A percentile compares a stretch with the other conserved stretches of the same genome.
phyloP scores from a whole-genome alignment of 1,140 invertebrate species.

The Trachelipus rathkii region DNA sequence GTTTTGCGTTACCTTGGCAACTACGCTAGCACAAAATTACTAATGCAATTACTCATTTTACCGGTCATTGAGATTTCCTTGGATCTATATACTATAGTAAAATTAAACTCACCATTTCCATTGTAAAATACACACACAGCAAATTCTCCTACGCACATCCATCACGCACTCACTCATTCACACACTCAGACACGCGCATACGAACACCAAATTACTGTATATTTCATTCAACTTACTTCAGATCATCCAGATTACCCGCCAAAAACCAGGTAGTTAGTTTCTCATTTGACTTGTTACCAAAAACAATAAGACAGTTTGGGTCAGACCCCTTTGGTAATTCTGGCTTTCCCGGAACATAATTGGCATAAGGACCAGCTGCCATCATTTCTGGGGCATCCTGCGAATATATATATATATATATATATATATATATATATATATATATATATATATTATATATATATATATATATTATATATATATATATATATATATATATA shows the following conservation, averaged over 20 bases:
- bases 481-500: conserved; percentile 17
- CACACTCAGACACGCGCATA: too few relatives aligned
- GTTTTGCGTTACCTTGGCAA: too few relatives aligned
- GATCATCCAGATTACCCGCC: conserved; percentile 35
- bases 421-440: conserved; percentile 10
- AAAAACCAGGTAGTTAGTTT: conserved; percentile 38
- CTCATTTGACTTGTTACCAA: conserved; percentile 58
- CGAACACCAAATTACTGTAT: too few relatives aligned
- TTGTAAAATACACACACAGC: too few relatives aligned
- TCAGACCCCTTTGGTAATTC: conserved; percentile 62
- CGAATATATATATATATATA: conserved; percentile 2
- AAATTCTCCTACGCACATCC: too few relatives aligned
- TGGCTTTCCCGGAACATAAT: conserved; percentile 64
- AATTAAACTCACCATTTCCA: too few relatives aligned
- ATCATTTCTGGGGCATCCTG: conserved; percentile 71
- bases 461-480: not conserved
- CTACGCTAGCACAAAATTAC: too few relatives aligned
- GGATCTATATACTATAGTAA: too few relatives aligned
- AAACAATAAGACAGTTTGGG: conserved; percentile 65
- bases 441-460: not conserved
- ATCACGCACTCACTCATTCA: too few relatives aligned
- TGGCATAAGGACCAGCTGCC: conserved; percentile 70
- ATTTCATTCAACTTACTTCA: conserved; percentile 29
- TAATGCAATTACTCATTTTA: too few relatives aligned
- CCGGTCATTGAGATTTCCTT: too few relatives aligned